Base-by-base conservation (phyloP, 64 coral and sea anemone genomes). In the Orbicella faveolata region DNA sequence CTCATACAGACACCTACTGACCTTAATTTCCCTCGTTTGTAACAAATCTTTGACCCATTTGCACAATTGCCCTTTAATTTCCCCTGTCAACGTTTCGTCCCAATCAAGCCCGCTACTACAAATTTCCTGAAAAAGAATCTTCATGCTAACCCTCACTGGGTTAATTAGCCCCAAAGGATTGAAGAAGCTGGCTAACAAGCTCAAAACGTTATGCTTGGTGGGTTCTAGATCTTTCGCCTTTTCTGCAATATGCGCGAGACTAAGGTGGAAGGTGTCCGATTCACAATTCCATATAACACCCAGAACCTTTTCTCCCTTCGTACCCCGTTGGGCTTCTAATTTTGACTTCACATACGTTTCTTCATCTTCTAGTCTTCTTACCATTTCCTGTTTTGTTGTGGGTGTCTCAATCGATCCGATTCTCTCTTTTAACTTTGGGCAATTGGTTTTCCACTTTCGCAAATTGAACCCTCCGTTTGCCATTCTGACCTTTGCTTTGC, bases 101-200 rank as follows among this genome's bases (percentile, higher is more conserved):
- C 88, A 79, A 52, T 53, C 88, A 1, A 78, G 77, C 35, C 65
- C 65, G 0, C 21, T 34, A 23, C 6, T 39, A 79, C 84, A 93
- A 41, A 93, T 36, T 35, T 93, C 84, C 63, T 93, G 91, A 80
- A 88, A 93, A 41, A 87, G 61, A 1, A 78, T 80, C 25, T 88
- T 93, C 62, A 93, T 80, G 33, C 75, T 80, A 3, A 88, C 75
- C 0, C 0, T 75, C 0, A 93, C 21, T 5, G 91, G 84, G 41
- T 62, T 93, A 34, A 87, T 26, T 2, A 93, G 8, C 25, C 91
- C 63, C n/a, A 93, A 37, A 1, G 79, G 79, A 11, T 82, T 61
- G 15, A 79, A 79, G 1, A 79, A 9, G 0, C 78, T 15, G 0
- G 78, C 78, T n/a, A 79, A 20, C 16, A 79, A 9, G 8, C 78